Conservation (phyloP, 2,113 vertebrate genomes). For the Melanotaenia duboulayi region DNA sequence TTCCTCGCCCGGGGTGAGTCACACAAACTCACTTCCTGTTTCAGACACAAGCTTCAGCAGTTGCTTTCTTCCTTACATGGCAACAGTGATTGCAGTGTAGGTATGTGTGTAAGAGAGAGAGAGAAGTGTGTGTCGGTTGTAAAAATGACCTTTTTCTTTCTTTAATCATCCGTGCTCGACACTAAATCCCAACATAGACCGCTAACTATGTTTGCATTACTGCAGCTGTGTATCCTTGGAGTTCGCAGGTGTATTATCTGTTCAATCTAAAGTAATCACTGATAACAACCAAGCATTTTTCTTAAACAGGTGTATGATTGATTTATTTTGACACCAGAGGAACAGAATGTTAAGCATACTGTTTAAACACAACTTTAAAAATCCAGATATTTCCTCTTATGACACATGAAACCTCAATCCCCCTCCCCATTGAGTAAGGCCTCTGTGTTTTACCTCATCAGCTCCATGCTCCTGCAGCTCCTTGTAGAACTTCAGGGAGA, state of each 20-base stretch:
- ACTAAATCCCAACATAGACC: background rate
- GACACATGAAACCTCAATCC: background rate
- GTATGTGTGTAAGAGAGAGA: constrained; percentile 3
- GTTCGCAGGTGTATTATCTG: background rate
- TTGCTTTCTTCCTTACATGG: constrained; percentile 81
- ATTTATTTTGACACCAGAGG: background rate
- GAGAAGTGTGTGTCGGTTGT: background rate
- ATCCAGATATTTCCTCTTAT: background rate
- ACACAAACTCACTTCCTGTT: constrained; percentile 77
- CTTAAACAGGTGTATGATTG: background rate
- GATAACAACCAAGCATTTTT: background rate
- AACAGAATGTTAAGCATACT: background rate
- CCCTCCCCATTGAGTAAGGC: no score
- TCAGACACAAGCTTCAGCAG: constrained; percentile 51
- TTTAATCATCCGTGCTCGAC: background rate
- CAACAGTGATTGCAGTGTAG: constrained; percentile 26
- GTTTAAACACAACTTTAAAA: background rate
- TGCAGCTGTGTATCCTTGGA: background rate
- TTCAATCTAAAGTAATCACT: background rate
- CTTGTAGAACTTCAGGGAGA: constrained; percentile 99
- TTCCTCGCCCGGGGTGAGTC: constrained; percentile 72
- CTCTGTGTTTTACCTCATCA: constrained; percentile 85
- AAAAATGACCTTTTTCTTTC: constrained; percentile 28
- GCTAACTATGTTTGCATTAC: background rate
- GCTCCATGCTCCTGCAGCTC: constrained; percentile 97